Percentiles rank a stretch among this genome's conserved stretches.
These are phyloP conservation scores for Azorinus chamasolen DNA, from an alignment of 2,888 invertebrate genomes.

Conservation along the genomic window DNA sequence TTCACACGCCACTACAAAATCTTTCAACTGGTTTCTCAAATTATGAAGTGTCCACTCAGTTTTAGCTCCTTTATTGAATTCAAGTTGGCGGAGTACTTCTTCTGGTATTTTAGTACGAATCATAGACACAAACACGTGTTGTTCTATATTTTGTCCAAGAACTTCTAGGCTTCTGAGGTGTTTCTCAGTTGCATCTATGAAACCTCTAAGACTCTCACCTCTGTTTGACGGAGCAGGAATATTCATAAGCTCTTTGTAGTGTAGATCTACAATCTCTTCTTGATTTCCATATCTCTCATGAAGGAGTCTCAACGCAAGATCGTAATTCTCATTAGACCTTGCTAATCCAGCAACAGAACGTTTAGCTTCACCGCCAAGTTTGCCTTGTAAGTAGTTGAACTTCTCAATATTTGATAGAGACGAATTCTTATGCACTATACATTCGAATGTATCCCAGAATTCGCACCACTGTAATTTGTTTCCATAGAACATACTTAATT, in stretches of 20 bases:
- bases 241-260: constrained; percentile 40
- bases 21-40: no score
- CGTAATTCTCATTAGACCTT: constrained; percentile 39
- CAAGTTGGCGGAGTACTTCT: no score
- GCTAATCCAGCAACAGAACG: constrained; percentile 30
- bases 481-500: constrained; percentile 8
- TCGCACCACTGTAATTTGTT: constrained; percentile 8
- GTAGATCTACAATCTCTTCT: constrained; percentile 45
- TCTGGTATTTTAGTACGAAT: constrained; percentile 9
- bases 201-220: no score
- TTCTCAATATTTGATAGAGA: constrained; percentile 37
- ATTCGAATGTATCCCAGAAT: constrained; percentile 40
- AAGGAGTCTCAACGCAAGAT: constrained; percentile 29
- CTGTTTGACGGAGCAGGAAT: neutral
- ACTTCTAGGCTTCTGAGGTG: neutral
- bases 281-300: constrained; percentile 33
- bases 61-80: no score
- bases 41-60: no score
- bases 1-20: no score
- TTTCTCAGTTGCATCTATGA: no score
- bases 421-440: constrained; percentile 34
- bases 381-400: constrained; percentile 37
- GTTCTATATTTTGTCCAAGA: constrained; percentile 22
- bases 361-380: constrained; percentile 31
- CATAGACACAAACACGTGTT: constrained; percentile 35